phyloP scores from a whole-genome alignment of 2,797 vertebrate species.

The Oryzias sinensis region DNA sequence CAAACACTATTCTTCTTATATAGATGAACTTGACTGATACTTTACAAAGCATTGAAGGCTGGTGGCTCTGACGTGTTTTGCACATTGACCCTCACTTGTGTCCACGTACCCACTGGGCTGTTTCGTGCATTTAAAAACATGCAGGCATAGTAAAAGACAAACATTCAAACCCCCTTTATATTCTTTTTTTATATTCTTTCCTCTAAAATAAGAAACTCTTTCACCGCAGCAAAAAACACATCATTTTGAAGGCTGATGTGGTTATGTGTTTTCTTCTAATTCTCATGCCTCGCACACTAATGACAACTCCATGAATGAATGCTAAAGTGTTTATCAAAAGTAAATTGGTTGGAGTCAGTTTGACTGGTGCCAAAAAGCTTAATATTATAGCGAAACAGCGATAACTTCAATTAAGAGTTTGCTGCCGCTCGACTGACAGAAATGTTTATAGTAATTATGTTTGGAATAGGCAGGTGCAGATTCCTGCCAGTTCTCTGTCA shows the following conservation, averaged over 20 bases:
- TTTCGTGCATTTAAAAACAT: no score
- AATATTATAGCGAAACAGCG: slow-evolving; percentile 2
- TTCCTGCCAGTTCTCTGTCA: slow-evolving; percentile 24
- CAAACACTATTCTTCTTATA: slow-evolving; percentile 8
- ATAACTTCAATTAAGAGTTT: slow-evolving; percentile 34
- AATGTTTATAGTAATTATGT: slow-evolving; percentile 37
- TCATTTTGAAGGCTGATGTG: neutral
- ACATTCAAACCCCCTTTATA: no score
- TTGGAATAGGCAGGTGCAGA: slow-evolving; percentile 41
- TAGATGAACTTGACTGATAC: slow-evolving; percentile 12
- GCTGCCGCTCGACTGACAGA: slow-evolving; percentile 19
- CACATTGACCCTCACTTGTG: slow-evolving; percentile 9
- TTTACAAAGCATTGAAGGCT: neutral
- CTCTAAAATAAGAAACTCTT: no score
- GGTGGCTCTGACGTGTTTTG: slow-evolving; percentile 7
- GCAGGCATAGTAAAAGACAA: no score
- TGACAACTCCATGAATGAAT: slow-evolving; percentile 22
- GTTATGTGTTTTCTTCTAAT: slow-evolving; percentile 23
- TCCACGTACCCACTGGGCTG: neutral
- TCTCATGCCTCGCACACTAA: slow-evolving; percentile 17
- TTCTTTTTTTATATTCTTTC: no score
- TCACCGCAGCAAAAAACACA: no score
- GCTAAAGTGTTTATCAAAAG: slow-evolving; percentile 3
- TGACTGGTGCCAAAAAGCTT: slow-evolving; percentile 7
- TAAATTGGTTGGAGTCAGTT: slow-evolving; percentile 9